phyloP scores from a whole-genome alignment of 1,140 invertebrate genomes.

The Drosophila nigromelanica region DNA sequence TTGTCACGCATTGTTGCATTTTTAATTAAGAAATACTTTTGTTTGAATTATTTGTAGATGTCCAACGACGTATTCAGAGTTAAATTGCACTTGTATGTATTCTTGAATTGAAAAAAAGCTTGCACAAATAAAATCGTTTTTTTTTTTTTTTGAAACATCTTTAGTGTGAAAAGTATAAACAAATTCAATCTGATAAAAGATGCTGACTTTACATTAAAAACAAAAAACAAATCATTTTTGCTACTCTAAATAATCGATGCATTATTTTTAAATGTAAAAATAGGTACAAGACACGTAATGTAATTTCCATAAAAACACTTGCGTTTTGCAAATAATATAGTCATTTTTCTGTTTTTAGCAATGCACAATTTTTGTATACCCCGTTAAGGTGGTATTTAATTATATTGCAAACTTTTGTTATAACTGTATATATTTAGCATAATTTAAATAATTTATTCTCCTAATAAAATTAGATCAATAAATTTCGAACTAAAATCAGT shows the following conservation, averaged over 20 bases:
- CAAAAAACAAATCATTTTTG: too few relatives aligned
- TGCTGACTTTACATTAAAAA: too few relatives aligned
- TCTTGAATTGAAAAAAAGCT: not conserved
- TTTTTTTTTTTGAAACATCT: too few relatives aligned
- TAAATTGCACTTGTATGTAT: not conserved
- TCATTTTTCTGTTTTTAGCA: not conserved
- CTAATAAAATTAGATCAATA: not conserved
- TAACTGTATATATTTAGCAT: not conserved
- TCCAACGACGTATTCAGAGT: not conserved
- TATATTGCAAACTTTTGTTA: not conserved
- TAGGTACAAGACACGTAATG: not conserved
- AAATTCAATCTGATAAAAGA: too few relatives aligned
- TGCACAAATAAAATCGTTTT: too few relatives aligned
- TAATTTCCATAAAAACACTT: too few relatives aligned
- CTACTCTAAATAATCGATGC: too few relatives aligned
- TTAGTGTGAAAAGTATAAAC: too few relatives aligned
- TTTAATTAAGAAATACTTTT: conserved; percentile 3
- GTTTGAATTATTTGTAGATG: not conserved
- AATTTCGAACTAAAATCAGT: conserved; percentile 1
- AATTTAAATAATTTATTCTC: not conserved
- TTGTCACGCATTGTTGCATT: not conserved
- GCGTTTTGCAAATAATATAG: not conserved
- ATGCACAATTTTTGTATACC: not conserved
- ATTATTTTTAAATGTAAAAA: not conserved
- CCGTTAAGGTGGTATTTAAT: not conserved